A percentile compares a stretch with the other conserved stretches of the same genome.
phyloP scores from a whole-genome alignment of 1,140 invertebrate species.

The Monomorium pharaonis region DNA sequence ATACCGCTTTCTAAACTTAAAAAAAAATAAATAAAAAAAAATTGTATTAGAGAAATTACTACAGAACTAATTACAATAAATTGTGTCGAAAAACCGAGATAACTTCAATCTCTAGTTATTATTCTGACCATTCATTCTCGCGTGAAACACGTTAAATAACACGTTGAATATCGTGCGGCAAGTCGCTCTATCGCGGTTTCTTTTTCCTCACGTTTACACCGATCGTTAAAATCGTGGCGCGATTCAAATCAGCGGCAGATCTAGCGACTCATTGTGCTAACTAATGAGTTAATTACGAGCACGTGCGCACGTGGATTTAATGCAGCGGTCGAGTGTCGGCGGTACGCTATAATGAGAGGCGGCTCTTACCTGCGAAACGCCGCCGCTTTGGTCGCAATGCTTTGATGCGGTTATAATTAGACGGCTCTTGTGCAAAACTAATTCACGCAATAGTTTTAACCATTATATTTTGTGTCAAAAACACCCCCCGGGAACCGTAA shows the following conservation, averaged over 20 bases:
- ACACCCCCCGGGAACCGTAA: neutral
- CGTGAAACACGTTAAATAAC: slow-evolving; percentile 10
- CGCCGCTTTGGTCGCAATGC: slow-evolving; percentile 50
- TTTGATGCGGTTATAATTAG: slow-evolving; percentile 59
- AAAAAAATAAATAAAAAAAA: neutral
- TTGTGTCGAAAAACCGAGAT: neutral
- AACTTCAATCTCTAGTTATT: neutral
- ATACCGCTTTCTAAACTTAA: neutral
- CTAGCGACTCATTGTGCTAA: slow-evolving; percentile 60
- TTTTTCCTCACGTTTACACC: slow-evolving; percentile 41
- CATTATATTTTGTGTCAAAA: neutral
- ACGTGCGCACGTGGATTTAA: slow-evolving; percentile 67
- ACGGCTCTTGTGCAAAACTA: neutral
- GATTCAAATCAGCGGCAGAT: slow-evolving; percentile 54
- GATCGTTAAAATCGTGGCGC: slow-evolving; percentile 28
- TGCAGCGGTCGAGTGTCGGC: slow-evolving; percentile 31
- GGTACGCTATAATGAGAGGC: slow-evolving; percentile 66
- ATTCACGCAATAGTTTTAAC: neutral
- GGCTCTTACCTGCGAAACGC: slow-evolving; percentile 63
- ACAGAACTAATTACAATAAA: neutral
- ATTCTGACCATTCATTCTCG: neutral
- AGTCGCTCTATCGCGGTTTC: neutral
- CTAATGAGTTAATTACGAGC: slow-evolving; percentile 73
- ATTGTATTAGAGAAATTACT: neutral
- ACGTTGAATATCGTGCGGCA: neutral